Conservation (phyloP, 2,797 vertebrate species). For the Synanceia verrucosa region DNA sequence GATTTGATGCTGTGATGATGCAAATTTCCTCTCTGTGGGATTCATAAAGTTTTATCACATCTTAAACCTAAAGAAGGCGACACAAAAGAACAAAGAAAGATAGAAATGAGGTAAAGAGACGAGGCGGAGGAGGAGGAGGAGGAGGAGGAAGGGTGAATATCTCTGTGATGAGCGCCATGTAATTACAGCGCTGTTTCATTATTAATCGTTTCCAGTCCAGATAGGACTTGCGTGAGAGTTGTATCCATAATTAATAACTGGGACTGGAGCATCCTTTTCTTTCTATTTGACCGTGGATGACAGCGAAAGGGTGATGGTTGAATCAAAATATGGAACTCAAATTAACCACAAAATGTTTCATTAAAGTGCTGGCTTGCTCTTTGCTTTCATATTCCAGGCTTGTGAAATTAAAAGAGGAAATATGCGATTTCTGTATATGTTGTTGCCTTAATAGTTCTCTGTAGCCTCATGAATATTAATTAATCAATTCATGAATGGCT, state of each 20-base stretch:
- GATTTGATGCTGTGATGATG: too few relatives aligned
- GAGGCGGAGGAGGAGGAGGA: conserved; percentile 22
- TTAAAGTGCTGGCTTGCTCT: not conserved
- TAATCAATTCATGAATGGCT: conserved; percentile 48
- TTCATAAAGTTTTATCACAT: too few relatives aligned
- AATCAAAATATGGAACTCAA: conserved; percentile 2
- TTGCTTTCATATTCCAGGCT: conserved; percentile 1
- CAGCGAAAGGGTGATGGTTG: conserved; percentile 1
- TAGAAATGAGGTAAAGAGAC: conserved; percentile 27
- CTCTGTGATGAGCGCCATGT: conserved; percentile 65
- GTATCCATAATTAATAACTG: conserved; percentile 78
- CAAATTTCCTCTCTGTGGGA: too few relatives aligned
- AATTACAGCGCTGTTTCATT: conserved; percentile 77
- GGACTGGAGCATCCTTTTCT: conserved; percentile 55
- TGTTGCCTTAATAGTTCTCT: conserved; percentile 28
- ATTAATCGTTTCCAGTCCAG: conserved; percentile 68
- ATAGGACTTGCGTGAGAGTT: conserved; percentile 70
- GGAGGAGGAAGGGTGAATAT: conserved; percentile 40
- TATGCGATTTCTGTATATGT: not conserved
- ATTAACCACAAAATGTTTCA: conserved; percentile 25
- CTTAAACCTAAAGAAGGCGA: conserved; percentile 20
- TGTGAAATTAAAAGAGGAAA: conserved; percentile 23
- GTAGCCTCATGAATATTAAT: conserved; percentile 59
- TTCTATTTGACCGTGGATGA: conserved; percentile 25
- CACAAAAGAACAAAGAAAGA: conserved; percentile 8